A percentile compares a stretch with the other conserved stretches of the same genome.
Evolutionary conservation across 1,140 invertebrate genomes (phyloP).

Genomic region (Ceratina japonica): DNA sequence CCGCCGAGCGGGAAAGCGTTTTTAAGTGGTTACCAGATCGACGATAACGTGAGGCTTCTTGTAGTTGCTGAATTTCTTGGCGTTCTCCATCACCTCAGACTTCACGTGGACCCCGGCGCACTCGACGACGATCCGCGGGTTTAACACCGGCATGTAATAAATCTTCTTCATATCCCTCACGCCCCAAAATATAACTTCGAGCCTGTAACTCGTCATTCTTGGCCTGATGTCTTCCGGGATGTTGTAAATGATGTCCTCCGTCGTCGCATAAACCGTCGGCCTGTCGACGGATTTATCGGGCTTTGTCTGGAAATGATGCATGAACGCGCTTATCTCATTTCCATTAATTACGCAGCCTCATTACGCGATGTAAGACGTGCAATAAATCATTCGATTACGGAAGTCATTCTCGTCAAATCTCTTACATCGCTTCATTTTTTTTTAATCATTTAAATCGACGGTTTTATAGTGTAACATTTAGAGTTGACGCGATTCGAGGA

Average conservation of each 20-base stretch:
- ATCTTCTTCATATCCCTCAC: slow-evolving; percentile 80
- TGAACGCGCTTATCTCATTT: background rate
- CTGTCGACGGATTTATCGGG: slow-evolving; percentile 64
- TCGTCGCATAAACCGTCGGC: slow-evolving; percentile 56
- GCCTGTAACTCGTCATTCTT: slow-evolving; percentile 70
- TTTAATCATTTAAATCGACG: no score
- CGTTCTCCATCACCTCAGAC: slow-evolving; percentile 80
- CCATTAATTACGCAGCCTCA: no score
- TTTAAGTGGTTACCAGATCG: slow-evolving; percentile 71
- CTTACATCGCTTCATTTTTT: no score
- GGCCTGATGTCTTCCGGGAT: slow-evolving; percentile 80
- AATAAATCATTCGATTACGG: no score
- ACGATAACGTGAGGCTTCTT: slow-evolving; percentile 75
- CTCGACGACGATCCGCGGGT: slow-evolving; percentile 81
- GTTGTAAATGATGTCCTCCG: slow-evolving; percentile 69
- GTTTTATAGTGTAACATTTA: background rate
- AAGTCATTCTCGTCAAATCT: no score
- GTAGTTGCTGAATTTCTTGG: slow-evolving; percentile 77
- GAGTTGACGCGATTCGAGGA: background rate
- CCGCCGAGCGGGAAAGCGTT: no score
- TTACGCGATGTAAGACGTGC: no score
- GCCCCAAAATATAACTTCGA: slow-evolving; percentile 85
- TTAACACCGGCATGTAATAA: slow-evolving; percentile 75
- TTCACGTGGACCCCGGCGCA: slow-evolving; percentile 79
- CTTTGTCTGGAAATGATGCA: slow-evolving; percentile 52